Evolutionary conservation across 2,113 vertebrate genomes (phyloP).

Genomic region (human (Homo sapiens)): GRCh38 chr21:14446501-14447000

Average conservation of each 20-base stretch:
- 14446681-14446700: not conserved
- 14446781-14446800: not conserved
- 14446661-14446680: not conserved
- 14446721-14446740: not conserved
- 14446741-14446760: not conserved
- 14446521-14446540: not conserved
- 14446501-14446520: not conserved
- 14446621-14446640: not conserved
- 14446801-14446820: not conserved
- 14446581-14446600: not conserved
- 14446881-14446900: not conserved
- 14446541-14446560: not conserved
- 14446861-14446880: not conserved
- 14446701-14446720: not conserved
- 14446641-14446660: not conserved
- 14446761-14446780: not conserved
- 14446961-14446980: not conserved
- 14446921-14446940: not conserved
- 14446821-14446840: not conserved
- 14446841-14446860: not conserved
- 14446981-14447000: slow-evolving; percentile 5
- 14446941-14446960: not conserved
- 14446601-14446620: not conserved
- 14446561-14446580: not conserved
- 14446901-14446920: not conserved